phyloP scores from a whole-genome alignment of 2,797 vertebrate genomes.

The Thripadectes ignobilis region DNA sequence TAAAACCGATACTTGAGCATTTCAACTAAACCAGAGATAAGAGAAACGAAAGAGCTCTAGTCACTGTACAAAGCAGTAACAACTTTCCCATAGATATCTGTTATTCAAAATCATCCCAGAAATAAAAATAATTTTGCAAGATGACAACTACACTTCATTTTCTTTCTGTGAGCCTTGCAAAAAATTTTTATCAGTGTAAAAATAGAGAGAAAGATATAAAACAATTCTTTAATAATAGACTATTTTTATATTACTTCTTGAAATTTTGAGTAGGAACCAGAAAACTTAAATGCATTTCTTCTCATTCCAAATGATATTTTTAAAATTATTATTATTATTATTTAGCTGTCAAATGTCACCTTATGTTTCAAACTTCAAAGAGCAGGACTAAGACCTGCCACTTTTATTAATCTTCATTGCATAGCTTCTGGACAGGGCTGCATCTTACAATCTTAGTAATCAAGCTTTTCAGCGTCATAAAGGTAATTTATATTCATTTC shows the following conservation, averaged over 20 bases:
- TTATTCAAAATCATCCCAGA: background rate
- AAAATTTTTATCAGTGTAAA: background rate
- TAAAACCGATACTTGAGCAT: background rate
- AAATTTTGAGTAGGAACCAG: background rate
- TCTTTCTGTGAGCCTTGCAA: background rate
- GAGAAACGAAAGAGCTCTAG: background rate
- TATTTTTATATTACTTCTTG: background rate
- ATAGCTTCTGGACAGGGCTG: background rate
- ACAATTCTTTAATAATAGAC: background rate
- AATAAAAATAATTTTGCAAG: background rate
- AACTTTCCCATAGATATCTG: background rate
- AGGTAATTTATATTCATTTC: conserved; percentile 13
- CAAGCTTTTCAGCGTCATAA: background rate
- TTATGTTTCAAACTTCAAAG: conserved; percentile 15
- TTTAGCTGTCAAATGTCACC: background rate
- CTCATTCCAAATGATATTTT: background rate
- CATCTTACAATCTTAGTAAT: background rate
- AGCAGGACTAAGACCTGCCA: background rate
- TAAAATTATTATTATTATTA: background rate
- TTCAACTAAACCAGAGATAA: background rate
- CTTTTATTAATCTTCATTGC: conserved; percentile 18
- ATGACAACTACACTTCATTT: background rate
- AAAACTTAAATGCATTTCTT: background rate
- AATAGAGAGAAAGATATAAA: background rate
- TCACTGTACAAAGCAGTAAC: background rate